Base-by-base conservation (phyloP, 1,140 invertebrate species). In the Patella vulgata region DNA sequence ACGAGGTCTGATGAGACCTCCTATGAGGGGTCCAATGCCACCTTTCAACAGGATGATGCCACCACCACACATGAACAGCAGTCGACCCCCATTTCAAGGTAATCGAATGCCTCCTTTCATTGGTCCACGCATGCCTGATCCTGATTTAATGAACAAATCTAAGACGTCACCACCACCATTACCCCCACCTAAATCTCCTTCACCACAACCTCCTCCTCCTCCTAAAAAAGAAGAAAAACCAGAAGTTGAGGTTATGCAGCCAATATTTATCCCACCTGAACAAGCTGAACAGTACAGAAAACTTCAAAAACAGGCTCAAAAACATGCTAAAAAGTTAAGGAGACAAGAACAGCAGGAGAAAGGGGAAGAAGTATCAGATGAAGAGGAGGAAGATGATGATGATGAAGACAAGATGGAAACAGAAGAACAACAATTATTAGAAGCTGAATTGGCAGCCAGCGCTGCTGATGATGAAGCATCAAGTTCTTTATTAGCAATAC, bases 261-360 rank as follows among this genome's bases (percentile, higher is more conserved):
- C 67, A n/a, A 48, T 66, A 25, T 30, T 46, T n/a, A 73, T 73
- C 46, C 67, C 71, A 42, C 71, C 71, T 25, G 68, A 73, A 44
- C 68, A 73, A 43, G 68, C 62, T 21, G 71, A 71, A 42, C 71
- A 73, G 59, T 73, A 73, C 40, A 54, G 63, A 19, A 67, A 73
- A 27, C 60, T 73, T 46, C 68, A 73, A 56, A 62, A 73, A 50
- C 61, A 70, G 43, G 71, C 71, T 19, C 62, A 68, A 60, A 70
- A 73, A 42, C 71, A 73, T 57, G 71, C 68, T 12, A 66, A 66
- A 46, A 73, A 73, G 31, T 62, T 58, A 46, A 44, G 62, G 2
- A 57, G 59, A 5, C 67, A 70, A 43, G 59, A 70, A 43, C 71
- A 70, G 52, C 53, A 64, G 27, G 67, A 63, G 6, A 70, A 60